Conservation (phyloP, 1,140 invertebrate genomes). For the Harlomillsia oculata region DNA sequence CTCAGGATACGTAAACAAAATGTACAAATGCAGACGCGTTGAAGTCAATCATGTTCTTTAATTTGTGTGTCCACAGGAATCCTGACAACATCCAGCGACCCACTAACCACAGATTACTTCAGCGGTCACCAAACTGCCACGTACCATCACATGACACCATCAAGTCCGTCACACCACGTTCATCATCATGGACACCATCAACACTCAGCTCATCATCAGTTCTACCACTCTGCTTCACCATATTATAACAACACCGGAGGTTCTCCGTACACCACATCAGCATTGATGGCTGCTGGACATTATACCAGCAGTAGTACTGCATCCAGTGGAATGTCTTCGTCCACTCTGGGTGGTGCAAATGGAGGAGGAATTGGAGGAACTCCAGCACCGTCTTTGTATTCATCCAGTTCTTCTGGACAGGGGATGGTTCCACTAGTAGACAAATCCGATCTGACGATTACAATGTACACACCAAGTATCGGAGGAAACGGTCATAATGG, state of each 20-base stretch:
- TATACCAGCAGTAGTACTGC: conserved; percentile 1
- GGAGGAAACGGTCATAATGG: not conserved
- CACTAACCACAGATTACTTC: conserved; percentile 28
- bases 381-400: too few relatives aligned
- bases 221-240: conserved; percentile 21
- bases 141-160: conserved; percentile 29
- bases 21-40: too few relatives aligned
- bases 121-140: conserved; percentile 12
- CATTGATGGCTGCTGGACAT: conserved; percentile 19
- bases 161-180: conserved; percentile 22
- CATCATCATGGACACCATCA: conserved; percentile 24
- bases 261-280: conserved; percentile 13
- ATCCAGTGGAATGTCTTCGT: not conserved
- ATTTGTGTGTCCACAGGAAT: too few relatives aligned
- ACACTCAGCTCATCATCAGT: conserved; percentile 12
- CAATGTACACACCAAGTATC: conserved; percentile 26
- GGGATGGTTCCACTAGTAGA: conserved; percentile 21
- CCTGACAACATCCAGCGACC: conserved; percentile 14
- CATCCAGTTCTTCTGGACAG: not conserved
- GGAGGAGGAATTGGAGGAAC: not conserved
- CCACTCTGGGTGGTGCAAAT: not conserved
- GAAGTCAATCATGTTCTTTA: too few relatives aligned
- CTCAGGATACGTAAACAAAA: too few relatives aligned
- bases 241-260: conserved; percentile 21
- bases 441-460: conserved; percentile 31